A percentile compares a stretch with the other conserved stretches of the same genome.
Evolutionary conservation across 1,140 invertebrate genomes (phyloP).

Genomic region (Drosophila varians): DNA sequence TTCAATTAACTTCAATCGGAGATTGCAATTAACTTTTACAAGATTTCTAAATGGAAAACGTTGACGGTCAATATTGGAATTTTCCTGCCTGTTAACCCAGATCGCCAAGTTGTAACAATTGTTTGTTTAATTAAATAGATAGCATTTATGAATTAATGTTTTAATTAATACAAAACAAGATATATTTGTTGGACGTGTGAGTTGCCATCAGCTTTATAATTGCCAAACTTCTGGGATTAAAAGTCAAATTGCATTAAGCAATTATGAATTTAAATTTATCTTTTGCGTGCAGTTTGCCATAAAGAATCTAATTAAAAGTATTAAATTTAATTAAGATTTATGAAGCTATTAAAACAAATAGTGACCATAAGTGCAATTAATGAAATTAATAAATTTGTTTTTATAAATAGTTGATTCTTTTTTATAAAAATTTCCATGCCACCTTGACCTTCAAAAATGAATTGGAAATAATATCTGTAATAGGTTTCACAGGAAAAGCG

Average conservation of each 20-base stretch:
- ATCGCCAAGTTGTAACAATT: slow-evolving; percentile 32
- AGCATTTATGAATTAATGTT: not conserved
- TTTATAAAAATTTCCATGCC: not conserved
- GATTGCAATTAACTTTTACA: slow-evolving; percentile 72
- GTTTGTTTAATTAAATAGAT: slow-evolving; percentile 36
- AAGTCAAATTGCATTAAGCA: not conserved
- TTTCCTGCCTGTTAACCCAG: slow-evolving; percentile 55
- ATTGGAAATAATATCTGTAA: not conserved
- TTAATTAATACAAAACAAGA: not conserved
- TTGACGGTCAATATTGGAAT: slow-evolving; percentile 1
- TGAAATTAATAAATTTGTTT: no score
- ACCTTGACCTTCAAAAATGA: slow-evolving; percentile 32
- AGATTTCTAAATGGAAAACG: slow-evolving; percentile 69
- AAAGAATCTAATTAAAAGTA: slow-evolving; percentile 6
- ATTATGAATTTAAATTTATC: not conserved
- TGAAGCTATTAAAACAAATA: not conserved
- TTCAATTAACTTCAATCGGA: slow-evolving; percentile 63
- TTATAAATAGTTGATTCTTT: not conserved
- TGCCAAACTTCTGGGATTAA: not conserved
- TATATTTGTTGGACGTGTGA: not conserved
- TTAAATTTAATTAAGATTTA: not conserved
- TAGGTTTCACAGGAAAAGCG: slow-evolving; percentile 1
- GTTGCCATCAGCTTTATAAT: not conserved
- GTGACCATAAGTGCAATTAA: not conserved
- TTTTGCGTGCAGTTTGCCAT: not conserved